A percentile compares a stretch with the other conserved stretches of the same genome.
Conservation (phyloP, 2,888 invertebrate genomes). For the Keiferia lycopersicella region DNA sequence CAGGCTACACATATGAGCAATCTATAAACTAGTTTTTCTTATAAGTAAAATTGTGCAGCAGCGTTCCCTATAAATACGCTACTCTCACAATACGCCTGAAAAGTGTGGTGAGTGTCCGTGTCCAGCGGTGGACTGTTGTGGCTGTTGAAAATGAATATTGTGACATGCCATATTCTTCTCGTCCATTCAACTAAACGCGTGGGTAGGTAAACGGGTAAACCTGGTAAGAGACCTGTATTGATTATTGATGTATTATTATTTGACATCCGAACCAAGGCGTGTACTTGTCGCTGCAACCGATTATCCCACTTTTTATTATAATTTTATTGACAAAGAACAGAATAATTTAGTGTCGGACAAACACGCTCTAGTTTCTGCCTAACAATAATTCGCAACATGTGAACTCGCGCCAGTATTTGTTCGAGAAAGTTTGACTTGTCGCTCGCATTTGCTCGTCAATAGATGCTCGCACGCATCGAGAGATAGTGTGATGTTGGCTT, state of each 20-base stretch:
- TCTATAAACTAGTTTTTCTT: too few relatives aligned
- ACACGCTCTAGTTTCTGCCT: neutral
- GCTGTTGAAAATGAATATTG: too few relatives aligned
- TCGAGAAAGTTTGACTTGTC: neutral
- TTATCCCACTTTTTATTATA: slow-evolving; percentile 14
- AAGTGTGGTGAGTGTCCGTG: too few relatives aligned
- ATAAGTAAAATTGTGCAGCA: too few relatives aligned
- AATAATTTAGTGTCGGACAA: neutral
- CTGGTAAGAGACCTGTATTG: too few relatives aligned
- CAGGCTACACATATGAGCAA: too few relatives aligned
- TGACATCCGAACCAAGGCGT: neutral
- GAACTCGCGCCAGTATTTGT: slow-evolving; percentile 9
- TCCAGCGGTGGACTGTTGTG: too few relatives aligned
- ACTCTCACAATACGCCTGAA: too few relatives aligned
- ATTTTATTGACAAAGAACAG: slow-evolving; percentile 7
- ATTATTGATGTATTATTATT: neutral
- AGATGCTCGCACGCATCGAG: neutral
- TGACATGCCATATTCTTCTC: neutral
- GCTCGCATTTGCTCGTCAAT: slow-evolving; percentile 7
- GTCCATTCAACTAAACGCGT: too few relatives aligned
- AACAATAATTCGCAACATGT: neutral
- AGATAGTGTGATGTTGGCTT: too few relatives aligned
- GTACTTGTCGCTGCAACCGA: slow-evolving; percentile 2
- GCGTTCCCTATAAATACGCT: too few relatives aligned
- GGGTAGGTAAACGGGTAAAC: too few relatives aligned